A percentile compares a stretch with the other conserved stretches of the same genome.
These are phyloP conservation scores for Sibirionetta formosa DNA, from an alignment of 2,797 vertebrate species.

Conservation along the genomic window DNA sequence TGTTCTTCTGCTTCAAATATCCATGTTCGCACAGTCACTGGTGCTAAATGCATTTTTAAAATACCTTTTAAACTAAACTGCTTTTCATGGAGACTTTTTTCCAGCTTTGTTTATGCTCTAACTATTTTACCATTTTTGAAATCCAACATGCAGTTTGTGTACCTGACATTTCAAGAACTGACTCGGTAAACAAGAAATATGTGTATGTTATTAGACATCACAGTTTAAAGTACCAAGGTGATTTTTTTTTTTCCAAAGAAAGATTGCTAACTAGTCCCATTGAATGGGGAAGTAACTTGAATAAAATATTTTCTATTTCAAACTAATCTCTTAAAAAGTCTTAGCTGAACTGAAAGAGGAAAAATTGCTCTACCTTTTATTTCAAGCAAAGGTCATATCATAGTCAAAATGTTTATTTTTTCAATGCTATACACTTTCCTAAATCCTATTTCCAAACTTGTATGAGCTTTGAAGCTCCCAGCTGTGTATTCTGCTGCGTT, in stretches of 20 bases:
- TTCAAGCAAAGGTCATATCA: background rate
- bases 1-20: background rate
- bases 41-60: background rate
- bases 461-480: background rate
- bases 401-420: background rate
- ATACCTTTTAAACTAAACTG: background rate
- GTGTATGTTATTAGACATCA: background rate
- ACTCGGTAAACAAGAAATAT: background rate
- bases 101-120: background rate
- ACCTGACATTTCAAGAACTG: background rate
- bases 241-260: background rate
- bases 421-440: background rate
- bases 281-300: background rate
- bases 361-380: background rate
- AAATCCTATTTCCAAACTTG: background rate
- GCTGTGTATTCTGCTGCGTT: accelerated
- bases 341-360: background rate
- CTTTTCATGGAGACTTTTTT: background rate
- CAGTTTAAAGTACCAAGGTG: background rate
- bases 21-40: background rate
- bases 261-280: background rate
- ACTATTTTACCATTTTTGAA: background rate
- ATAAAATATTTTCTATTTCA: background rate
- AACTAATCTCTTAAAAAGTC: background rate
- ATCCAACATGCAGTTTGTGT: background rate